phyloP scores from a whole-genome alignment of 37 sponge, comb jelly and placozoan species.

The Oscarella lobularis region DNA sequence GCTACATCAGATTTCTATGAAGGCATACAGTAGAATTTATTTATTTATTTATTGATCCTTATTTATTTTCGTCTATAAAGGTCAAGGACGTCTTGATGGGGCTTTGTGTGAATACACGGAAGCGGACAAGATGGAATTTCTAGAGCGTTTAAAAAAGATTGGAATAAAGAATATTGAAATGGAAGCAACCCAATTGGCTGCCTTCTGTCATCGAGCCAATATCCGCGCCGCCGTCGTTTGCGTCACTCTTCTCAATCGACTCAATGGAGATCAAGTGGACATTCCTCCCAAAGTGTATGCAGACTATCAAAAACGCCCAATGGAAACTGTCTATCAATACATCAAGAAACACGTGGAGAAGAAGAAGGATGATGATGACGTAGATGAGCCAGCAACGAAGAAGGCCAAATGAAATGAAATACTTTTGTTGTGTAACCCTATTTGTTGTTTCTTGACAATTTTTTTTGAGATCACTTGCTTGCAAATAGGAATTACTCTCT shows the following conservation, averaged over 20 bases:
- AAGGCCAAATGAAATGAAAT: no score
- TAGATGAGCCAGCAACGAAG: no score
- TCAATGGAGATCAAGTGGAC: slow-evolving; percentile 82
- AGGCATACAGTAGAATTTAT: slow-evolving; percentile 32
- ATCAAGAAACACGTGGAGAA: neutral
- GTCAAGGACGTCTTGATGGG: slow-evolving; percentile 89
- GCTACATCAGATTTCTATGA: slow-evolving; percentile 98
- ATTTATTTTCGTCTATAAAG: no score
- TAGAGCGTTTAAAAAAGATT: slow-evolving; percentile 22
- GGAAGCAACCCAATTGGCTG: slow-evolving; percentile 70
- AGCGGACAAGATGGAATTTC: slow-evolving; percentile 56
- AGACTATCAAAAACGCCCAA: slow-evolving; percentile 44
- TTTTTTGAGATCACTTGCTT: no score
- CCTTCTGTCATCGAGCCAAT: slow-evolving; percentile 52
- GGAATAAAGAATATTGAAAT: slow-evolving; percentile 92
- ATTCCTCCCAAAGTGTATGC: slow-evolving; percentile 34
- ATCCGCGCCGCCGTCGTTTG: slow-evolving; percentile 69
- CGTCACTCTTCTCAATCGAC: slow-evolving; percentile 80
- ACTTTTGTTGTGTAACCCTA: no score
- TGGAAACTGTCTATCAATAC: neutral
- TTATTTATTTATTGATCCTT: neutral
- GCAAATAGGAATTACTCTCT: no score
- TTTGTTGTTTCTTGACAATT: no score
- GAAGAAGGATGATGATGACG: neutral
- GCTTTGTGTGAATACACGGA: slow-evolving; percentile 68